Evolutionary conservation across 2,888 invertebrate species (phyloP).

Genomic region (Andrena fulva): DNA sequence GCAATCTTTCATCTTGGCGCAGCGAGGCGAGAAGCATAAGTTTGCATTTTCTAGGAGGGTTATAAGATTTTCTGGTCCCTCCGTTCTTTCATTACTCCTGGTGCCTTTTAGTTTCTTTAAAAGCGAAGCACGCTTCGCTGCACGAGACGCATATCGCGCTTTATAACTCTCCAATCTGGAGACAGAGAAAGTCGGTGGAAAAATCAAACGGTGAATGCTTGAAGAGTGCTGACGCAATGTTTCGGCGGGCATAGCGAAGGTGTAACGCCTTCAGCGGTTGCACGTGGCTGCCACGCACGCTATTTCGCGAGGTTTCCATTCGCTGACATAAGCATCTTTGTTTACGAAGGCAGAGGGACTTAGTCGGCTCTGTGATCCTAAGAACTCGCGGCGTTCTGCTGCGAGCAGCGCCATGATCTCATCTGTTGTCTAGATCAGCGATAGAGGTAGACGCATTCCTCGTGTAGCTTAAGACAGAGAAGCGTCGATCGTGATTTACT

Average conservation of each 20-base stretch:
- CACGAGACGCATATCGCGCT: neutral
- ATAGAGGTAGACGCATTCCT: neutral
- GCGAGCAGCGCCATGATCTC: no score
- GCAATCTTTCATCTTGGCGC: neutral
- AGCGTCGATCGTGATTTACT: slow-evolving; percentile 68
- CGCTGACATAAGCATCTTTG: neutral
- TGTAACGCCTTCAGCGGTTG: neutral
- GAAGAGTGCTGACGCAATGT: slow-evolving; percentile 7
- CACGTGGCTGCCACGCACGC: slow-evolving; percentile 18
- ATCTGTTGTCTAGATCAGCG: no score
- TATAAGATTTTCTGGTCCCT: neutral
- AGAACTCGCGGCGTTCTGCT: no score
- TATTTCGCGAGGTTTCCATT: slow-evolving; percentile 1
- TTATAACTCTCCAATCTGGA: neutral
- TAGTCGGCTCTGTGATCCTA: neutral
- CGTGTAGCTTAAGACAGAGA: neutral
- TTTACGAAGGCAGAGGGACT: neutral
- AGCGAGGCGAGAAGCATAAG: neutral
- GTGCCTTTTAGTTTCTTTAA: neutral
- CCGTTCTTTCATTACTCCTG: neutral
- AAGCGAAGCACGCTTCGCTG: neutral
- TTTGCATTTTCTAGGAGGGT: neutral
- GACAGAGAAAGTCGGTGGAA: neutral
- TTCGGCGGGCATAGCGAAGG: slow-evolving; percentile 1
- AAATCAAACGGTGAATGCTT: neutral